Evolutionary conservation across 2,888 invertebrate genomes (phyloP).

Genomic region (Geotrupes spiniger): DNA sequence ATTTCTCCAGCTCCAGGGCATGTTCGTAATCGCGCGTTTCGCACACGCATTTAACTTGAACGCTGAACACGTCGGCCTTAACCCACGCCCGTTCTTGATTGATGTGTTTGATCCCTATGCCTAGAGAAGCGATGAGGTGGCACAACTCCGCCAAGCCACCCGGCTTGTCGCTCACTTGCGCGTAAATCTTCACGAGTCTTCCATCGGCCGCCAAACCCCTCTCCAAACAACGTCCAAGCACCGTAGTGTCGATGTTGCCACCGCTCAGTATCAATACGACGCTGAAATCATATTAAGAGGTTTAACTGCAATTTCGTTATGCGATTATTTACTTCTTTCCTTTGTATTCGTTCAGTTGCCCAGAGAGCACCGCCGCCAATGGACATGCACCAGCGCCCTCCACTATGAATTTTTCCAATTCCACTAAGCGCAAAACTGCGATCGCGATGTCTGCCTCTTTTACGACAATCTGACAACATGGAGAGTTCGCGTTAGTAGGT

Average conservation of each 20-base stretch:
- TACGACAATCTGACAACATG: conserved; percentile 54
- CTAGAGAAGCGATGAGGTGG: conserved; percentile 68
- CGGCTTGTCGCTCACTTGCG: conserved; percentile 77
- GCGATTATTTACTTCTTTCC: conserved; percentile 64
- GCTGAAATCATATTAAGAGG: conserved; percentile 26
- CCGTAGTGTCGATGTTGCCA: conserved; percentile 86
- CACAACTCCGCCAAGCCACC: conserved; percentile 86
- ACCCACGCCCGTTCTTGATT: conserved; percentile 76
- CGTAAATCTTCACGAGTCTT: conserved; percentile 67
- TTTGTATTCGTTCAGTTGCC: conserved; percentile 69
- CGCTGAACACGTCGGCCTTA: conserved; percentile 81
- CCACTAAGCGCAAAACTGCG: conserved; percentile 74
- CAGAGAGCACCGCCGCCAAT: conserved; percentile 80
- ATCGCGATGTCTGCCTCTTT: conserved; percentile 80
- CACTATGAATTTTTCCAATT: conserved; percentile 84
- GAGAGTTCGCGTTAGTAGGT: no score
- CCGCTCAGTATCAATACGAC: conserved; percentile 60
- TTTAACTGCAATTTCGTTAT: not conserved
- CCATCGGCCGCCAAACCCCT: conserved; percentile 82
- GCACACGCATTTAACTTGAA: conserved; percentile 82
- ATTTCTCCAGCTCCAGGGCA: conserved; percentile 59
- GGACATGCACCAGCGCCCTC: conserved; percentile 89
- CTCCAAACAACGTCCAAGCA: conserved; percentile 78
- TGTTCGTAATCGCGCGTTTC: conserved; percentile 85
- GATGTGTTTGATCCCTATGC: conserved; percentile 91